Evolutionary conservation across 2,797 vertebrate genomes (phyloP).

Genomic region (Anabas testudineus): DNA sequence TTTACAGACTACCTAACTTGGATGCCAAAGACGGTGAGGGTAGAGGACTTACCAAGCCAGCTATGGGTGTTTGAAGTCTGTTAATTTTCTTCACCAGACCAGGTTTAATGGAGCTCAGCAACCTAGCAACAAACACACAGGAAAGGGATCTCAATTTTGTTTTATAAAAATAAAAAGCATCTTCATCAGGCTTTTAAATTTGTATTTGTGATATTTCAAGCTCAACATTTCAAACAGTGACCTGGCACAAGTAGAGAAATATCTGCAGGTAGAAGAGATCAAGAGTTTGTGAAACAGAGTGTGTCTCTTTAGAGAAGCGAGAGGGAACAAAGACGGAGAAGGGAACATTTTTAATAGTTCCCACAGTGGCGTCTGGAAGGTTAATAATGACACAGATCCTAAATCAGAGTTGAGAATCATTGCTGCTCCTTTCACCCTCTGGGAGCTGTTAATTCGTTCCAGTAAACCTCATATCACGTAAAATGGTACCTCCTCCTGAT

Average conservation of each 20-base stretch:
- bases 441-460: background rate
- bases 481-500: slow-evolving; percentile 6
- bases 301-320: background rate
- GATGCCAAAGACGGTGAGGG: background rate
- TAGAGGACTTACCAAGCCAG: slow-evolving; percentile 91
- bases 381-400: slow-evolving; percentile 27
- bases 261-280: background rate
- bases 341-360: slow-evolving; percentile 25
- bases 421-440: background rate
- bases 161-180: background rate
- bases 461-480: slow-evolving; percentile 13
- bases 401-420: slow-evolving; percentile 38
- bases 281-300: slow-evolving; percentile 19
- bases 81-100: slow-evolving; percentile 98
- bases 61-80: slow-evolving; percentile 93
- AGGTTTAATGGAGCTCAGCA: slow-evolving; percentile 96
- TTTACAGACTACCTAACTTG: too few species aligned
- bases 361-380: slow-evolving; percentile 22
- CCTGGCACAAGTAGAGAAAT: slow-evolving; percentile 5
- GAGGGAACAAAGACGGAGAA: background rate
- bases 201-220: background rate
- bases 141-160: background rate
- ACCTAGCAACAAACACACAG: slow-evolving; percentile 74
- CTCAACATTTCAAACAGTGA: slow-evolving; percentile 11
- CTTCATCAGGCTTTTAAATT: background rate